These are phyloP conservation scores for Prochilodus magdalenae DNA, from an alignment of 2,113 vertebrate genomes.

Conservation along the genomic window DNA sequence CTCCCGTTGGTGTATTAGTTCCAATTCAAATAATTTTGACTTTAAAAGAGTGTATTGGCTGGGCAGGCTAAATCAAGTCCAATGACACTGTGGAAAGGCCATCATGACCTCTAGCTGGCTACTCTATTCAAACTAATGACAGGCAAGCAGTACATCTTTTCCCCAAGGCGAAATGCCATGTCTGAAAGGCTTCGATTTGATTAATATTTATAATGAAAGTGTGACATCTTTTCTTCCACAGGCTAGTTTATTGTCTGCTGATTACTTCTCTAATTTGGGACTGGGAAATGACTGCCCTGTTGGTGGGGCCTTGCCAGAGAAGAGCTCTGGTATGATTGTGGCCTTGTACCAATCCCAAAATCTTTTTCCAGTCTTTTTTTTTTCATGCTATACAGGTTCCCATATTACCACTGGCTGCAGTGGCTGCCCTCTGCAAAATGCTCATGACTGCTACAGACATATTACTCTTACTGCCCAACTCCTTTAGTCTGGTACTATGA, in stretches of 20 bases:
- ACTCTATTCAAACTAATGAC: slow-evolving; percentile 73
- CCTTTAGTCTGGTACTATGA: slow-evolving; percentile 50
- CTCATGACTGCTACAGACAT: slow-evolving; percentile 36
- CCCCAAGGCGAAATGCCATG: slow-evolving; percentile 74
- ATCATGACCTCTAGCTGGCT: slow-evolving; percentile 77
- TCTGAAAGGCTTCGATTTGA: slow-evolving; percentile 77
- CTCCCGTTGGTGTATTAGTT: neutral
- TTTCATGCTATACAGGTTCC: slow-evolving; percentile 30
- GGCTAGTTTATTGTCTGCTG: slow-evolving; percentile 70
- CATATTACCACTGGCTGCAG: slow-evolving; percentile 50
- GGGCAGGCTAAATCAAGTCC: slow-evolving; percentile 62
- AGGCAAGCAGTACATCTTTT: slow-evolving; percentile 72
- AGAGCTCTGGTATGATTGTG: slow-evolving; percentile 19
- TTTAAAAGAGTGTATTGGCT: slow-evolving; percentile 34
- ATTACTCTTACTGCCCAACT: slow-evolving; percentile 36
- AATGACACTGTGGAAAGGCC: slow-evolving; percentile 71
- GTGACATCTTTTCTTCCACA: slow-evolving; percentile 67
- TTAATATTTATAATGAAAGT: slow-evolving; percentile 77
- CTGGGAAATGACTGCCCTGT: slow-evolving; percentile 44
- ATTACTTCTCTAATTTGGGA: slow-evolving; percentile 64
- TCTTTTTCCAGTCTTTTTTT: slow-evolving; percentile 1
- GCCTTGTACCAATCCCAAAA: slow-evolving; percentile 20
- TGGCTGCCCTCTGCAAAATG: slow-evolving; percentile 52
- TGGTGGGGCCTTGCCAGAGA: slow-evolving; percentile 33
- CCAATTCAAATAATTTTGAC: slow-evolving; percentile 44